Percentiles rank a stretch among this genome's conserved stretches.
These are phyloP conservation scores for Benthosema pterotum DNA, from an alignment of 2,797 vertebrate genomes.

Conservation along the genomic window DNA sequence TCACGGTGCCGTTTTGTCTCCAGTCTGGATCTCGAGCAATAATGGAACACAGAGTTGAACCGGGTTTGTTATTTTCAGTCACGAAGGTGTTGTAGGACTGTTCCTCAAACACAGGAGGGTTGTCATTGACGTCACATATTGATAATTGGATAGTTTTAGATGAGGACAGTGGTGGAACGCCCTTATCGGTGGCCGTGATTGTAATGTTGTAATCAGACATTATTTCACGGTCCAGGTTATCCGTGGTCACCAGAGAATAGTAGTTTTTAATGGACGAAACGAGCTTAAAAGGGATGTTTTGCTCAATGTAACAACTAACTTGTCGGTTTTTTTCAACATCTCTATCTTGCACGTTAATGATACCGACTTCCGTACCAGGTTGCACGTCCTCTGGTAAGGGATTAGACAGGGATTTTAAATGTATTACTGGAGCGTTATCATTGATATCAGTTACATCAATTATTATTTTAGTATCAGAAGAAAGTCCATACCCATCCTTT, in stretches of 20 bases:
- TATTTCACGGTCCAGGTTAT: conserved; percentile 65
- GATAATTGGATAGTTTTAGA: conserved; percentile 54
- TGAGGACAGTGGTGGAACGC: conserved; percentile 54
- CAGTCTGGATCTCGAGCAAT: conserved; percentile 63
- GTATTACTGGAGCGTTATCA: conserved; percentile 66
- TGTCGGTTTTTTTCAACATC: conserved; percentile 68
- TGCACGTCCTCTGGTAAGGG: conserved; percentile 53
- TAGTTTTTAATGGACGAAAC: conserved; percentile 70
- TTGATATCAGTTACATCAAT: conserved; percentile 70
- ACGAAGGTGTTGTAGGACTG: conserved; percentile 52
- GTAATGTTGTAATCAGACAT: conserved; percentile 67
- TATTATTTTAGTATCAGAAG: conserved; percentile 40
- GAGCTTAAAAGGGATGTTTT: conserved; percentile 68
- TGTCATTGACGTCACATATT: conserved; percentile 71
- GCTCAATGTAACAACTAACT: conserved; percentile 54
- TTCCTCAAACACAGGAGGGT: conserved; percentile 65
- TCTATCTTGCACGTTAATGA: conserved; percentile 66
- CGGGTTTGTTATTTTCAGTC: conserved; percentile 68
- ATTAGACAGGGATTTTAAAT: conserved; percentile 54
- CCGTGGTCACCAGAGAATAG: conserved; percentile 68
- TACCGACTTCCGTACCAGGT: conserved; percentile 62
- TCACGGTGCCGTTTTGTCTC: conserved; percentile 59
- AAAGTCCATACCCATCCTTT: conserved; percentile 56
- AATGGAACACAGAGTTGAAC: conserved; percentile 60
- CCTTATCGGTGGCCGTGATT: conserved; percentile 60